These are phyloP conservation scores for Amazona finschi DNA, from an alignment of 2,797 vertebrate genomes.

Conservation along the genomic window DNA sequence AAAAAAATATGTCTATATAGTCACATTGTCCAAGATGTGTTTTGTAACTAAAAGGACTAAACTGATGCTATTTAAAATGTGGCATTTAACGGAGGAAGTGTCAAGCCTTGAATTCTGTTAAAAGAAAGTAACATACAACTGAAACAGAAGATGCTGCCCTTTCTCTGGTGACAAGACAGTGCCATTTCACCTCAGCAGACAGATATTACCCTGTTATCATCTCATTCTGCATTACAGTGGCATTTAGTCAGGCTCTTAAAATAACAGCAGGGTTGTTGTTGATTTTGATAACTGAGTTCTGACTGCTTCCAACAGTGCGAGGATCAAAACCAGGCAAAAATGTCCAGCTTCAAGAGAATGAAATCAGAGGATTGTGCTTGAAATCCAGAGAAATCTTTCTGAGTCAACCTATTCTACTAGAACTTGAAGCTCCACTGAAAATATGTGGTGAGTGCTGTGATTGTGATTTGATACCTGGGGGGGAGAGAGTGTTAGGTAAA, in stretches of 20 bases:
- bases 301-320: constrained; percentile 80
- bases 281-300: constrained; percentile 25
- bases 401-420: constrained; percentile 96
- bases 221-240: background rate
- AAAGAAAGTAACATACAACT: background rate
- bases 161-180: background rate
- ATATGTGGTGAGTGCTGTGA: constrained; percentile 89
- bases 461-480: background rate
- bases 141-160: background rate
- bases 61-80: constrained; percentile 5
- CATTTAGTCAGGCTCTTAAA: background rate
- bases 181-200: background rate
- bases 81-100: background rate
- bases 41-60: background rate
- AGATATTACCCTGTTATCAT: background rate
- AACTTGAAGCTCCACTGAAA: constrained; percentile 97
- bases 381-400: constrained; percentile 98
- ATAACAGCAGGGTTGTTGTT: background rate
- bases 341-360: constrained; percentile 96
- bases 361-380: constrained; percentile 94
- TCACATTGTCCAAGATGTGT: background rate
- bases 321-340: constrained; percentile 98
- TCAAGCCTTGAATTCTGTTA: background rate
- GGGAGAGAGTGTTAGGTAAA: background rate
- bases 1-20: background rate